A percentile compares a stretch with the other conserved stretches of the same genome.
These are phyloP conservation scores for Sarcophaga bullata DNA, from an alignment of 1,140 invertebrate species.

Conservation along the genomic window DNA sequence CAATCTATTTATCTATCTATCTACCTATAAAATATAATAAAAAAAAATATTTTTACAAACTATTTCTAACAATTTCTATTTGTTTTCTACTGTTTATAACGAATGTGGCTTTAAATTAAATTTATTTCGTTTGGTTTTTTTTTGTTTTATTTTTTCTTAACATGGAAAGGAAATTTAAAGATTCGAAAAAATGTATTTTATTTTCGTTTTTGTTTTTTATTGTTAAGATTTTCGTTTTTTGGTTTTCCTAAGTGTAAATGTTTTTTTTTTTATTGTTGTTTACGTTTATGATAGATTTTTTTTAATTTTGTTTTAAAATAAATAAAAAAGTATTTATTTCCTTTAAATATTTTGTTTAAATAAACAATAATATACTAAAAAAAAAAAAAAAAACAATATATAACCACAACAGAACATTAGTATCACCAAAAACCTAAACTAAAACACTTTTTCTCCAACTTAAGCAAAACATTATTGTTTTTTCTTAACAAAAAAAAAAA, in stretches of 20 bases:
- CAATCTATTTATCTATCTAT: background rate
- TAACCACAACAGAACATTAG: constrained; percentile 41
- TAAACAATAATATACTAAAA: constrained; percentile 39
- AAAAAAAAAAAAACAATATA: background rate
- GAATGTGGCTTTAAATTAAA: constrained; percentile 29
- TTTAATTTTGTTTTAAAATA: constrained; percentile 17
- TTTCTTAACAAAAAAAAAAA: constrained; percentile 11
- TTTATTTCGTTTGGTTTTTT: background rate
- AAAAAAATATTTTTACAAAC: background rate
- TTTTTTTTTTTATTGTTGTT: background rate
- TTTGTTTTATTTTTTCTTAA: background rate
- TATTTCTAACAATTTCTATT: background rate
- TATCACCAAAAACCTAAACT: constrained; percentile 32
- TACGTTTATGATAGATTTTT: background rate
- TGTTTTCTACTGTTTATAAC: background rate
- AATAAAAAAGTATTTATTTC: constrained; percentile 2
- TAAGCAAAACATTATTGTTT: constrained; percentile 39
- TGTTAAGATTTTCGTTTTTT: background rate
- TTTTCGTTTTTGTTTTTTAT: background rate
- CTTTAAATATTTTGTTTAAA: constrained; percentile 3
- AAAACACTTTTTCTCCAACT: constrained; percentile 33
- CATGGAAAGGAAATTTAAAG: background rate
- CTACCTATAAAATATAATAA: background rate
- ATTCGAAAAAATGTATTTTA: background rate
- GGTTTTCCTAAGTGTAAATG: background rate